Evolutionary conservation across 1,140 invertebrate genomes (phyloP).

Genomic region (Bursaphelenchus mucronatus): DNA sequence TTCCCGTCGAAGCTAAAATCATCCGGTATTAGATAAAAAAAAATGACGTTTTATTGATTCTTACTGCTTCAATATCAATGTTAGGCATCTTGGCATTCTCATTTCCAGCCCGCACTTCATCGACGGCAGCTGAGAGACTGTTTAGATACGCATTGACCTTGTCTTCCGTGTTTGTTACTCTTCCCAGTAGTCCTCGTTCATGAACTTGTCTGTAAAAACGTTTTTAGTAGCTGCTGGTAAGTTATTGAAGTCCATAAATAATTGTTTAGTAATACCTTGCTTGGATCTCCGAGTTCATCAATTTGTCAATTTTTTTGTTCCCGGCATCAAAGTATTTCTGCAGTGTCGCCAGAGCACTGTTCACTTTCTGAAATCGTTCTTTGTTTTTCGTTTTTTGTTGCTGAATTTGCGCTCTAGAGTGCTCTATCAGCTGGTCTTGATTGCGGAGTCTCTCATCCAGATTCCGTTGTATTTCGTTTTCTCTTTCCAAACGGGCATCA

Average conservation of each 20-base stretch:
- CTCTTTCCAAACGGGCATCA: conserved; percentile 31
- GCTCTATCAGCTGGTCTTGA: conserved; percentile 21
- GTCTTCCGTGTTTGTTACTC: conserved; percentile 48
- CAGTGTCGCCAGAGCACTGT: conserved; percentile 50
- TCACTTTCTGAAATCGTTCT: conserved; percentile 54
- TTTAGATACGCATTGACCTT: conserved; percentile 44
- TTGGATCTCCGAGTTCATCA: conserved; percentile 54
- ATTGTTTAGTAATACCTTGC: conserved; percentile 39
- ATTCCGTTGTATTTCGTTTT: conserved; percentile 31
- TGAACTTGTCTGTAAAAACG: conserved; percentile 48
- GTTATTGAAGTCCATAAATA: too few species aligned
- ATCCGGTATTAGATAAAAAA: conserved; percentile 16
- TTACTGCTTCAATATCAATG: conserved; percentile 52
- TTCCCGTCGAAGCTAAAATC: conserved; percentile 49
- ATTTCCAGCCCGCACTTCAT: conserved; percentile 51
- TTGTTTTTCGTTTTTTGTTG: conserved; percentile 51
- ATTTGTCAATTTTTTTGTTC: conserved; percentile 56
- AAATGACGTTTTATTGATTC: conserved; percentile 17
- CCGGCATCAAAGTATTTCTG: conserved; percentile 53
- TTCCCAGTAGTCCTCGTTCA: conserved; percentile 54
- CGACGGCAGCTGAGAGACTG: conserved; percentile 46
- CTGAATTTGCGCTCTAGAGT: conserved; percentile 38
- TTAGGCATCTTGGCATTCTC: conserved; percentile 52
- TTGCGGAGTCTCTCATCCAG: conserved; percentile 31
- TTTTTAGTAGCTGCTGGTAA: not conserved